Percentiles rank a stretch among this genome's conserved stretches.
Evolutionary conservation across 2,888 invertebrate genomes (phyloP).

Genomic region (Imbricaverruca yamaguchii): DNA sequence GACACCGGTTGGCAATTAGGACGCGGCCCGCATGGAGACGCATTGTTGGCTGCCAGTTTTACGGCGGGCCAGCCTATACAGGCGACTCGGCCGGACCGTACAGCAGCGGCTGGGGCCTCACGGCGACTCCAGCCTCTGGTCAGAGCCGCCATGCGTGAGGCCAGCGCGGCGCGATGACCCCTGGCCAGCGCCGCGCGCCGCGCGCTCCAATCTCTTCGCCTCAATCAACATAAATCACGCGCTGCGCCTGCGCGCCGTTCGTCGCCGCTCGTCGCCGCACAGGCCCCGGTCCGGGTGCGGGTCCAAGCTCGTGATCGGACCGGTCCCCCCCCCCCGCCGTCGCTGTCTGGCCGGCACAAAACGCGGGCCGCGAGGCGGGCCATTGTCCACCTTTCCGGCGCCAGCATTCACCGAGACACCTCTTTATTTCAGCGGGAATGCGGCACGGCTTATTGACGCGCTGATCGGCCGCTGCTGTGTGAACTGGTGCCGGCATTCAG

Average conservation of each 20-base stretch:
- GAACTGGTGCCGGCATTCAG: not conserved
- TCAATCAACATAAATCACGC: constrained; percentile 18
- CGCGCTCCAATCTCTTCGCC: not conserved
- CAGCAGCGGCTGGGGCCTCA: too few species aligned
- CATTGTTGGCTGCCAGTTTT: too few species aligned
- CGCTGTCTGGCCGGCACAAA: not conserved
- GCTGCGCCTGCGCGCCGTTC: not conserved
- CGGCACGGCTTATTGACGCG: constrained; percentile 3
- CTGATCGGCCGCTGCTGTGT: not conserved
- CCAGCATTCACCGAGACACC: not conserved
- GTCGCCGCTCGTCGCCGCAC: too few species aligned
- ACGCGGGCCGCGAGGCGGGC: not conserved
- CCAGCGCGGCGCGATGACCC: constrained; percentile 11
- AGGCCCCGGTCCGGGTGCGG: too few species aligned
- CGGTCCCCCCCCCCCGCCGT: not conserved
- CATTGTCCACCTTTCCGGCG: constrained; percentile 1
- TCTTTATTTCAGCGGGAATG: not conserved
- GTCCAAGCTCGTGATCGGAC: not conserved
- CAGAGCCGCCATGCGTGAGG: too few species aligned
- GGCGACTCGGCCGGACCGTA: too few species aligned
- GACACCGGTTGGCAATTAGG: too few species aligned
- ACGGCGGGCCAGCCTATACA: too few species aligned
- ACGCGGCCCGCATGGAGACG: too few species aligned
- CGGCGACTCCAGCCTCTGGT: too few species aligned
- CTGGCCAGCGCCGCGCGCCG: not conserved